These are phyloP conservation scores for Neoitamus cyanurus DNA, from an alignment of 2,888 invertebrate genomes.

Conservation along the genomic window DNA sequence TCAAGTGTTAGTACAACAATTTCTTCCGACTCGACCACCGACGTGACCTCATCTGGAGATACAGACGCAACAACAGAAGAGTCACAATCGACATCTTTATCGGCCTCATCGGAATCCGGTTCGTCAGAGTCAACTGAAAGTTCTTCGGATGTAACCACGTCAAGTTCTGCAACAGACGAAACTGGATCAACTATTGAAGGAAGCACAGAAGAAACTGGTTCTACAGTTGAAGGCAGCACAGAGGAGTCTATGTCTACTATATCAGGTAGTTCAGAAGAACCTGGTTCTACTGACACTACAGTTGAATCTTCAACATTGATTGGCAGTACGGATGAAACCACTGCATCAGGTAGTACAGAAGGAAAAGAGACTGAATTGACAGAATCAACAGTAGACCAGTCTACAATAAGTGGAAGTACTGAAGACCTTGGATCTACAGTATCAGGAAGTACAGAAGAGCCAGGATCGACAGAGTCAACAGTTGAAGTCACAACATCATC, in stretches of 20 bases:
- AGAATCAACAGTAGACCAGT: constrained; percentile 46
- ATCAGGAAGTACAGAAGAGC: constrained; percentile 7
- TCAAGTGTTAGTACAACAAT: constrained; percentile 13
- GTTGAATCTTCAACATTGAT: constrained; percentile 41
- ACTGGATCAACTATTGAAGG: constrained; percentile 17
- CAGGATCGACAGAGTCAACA: neutral
- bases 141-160: constrained; percentile 51
- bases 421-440: constrained; percentile 38
- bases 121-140: constrained; percentile 44
- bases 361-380: constrained; percentile 51
- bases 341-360: neutral
- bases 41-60: neutral
- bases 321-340: constrained; percentile 19
- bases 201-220: constrained; percentile 53
- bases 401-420: constrained; percentile 46
- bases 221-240: constrained; percentile 48
- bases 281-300: constrained; percentile 4
- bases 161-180: constrained; percentile 48
- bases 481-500: constrained; percentile 49
- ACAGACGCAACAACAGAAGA: constrained; percentile 52
- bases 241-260: constrained; percentile 30
- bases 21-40: neutral
- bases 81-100: neutral
- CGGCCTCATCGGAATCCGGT: constrained; percentile 38
- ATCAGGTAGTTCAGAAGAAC: constrained; percentile 10